phyloP scores from a whole-genome alignment of 92 coral and sea anemone species.

The Actinernus sp. region DNA sequence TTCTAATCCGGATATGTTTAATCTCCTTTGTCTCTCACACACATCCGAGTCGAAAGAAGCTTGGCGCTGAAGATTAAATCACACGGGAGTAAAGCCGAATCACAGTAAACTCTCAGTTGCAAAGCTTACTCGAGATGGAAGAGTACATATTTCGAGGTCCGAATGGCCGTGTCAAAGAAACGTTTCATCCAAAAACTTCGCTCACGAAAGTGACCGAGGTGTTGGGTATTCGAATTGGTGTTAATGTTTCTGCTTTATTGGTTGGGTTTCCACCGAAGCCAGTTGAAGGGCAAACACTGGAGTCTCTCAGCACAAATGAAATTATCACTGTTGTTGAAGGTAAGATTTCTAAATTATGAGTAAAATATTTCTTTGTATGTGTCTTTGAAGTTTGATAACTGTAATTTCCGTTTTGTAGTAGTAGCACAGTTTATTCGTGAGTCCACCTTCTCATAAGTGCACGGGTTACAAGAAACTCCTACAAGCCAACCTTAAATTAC shows the following conservation, averaged over 20 bases:
- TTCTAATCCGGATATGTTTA: conserved; percentile 37
- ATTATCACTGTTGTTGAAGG: conserved; percentile 44
- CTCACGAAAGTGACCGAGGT: conserved; percentile 7
- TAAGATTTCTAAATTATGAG: neutral
- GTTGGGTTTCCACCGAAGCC: conserved; percentile 48
- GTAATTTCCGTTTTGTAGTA: too few relatives aligned
- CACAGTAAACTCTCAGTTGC: neutral
- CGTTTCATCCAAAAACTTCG: conserved; percentile 13
- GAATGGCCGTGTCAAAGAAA: conserved; percentile 10
- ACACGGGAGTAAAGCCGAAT: conserved; percentile 9
- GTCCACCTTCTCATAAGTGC: too few relatives aligned
- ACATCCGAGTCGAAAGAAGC: conserved; percentile 18
- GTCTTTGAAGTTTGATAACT: neutral
- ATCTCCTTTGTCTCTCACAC: conserved; percentile 39
- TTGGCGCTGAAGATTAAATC: neutral
- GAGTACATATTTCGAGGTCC: conserved; percentile 38
- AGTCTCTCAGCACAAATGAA: conserved; percentile 15
- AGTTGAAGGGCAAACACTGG: conserved; percentile 18
- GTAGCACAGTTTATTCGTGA: too few relatives aligned
- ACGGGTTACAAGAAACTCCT: too few relatives aligned
- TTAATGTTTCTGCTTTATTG: conserved; percentile 11
- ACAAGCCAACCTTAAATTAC: too few relatives aligned
- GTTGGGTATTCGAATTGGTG: conserved; percentile 4
- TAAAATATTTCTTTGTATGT: neutral
- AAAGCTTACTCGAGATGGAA: neutral